Percentiles rank a stretch among this genome's conserved stretches.
Conservation (phyloP, 1,140 invertebrate genomes). For the Battus philenor region DNA sequence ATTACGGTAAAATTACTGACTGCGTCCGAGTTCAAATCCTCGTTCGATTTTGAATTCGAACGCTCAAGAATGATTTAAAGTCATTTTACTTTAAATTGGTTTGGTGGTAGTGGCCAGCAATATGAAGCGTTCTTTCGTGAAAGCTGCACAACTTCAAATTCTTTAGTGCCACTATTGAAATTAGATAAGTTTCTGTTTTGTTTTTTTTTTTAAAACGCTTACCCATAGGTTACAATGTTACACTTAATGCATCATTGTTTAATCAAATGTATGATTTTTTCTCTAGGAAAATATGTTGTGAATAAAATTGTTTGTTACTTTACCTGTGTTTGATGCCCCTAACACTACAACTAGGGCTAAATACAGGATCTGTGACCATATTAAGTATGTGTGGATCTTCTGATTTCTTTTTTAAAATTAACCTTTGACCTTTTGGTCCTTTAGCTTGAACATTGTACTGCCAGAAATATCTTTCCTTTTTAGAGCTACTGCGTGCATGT, state of each 20-base stretch:
- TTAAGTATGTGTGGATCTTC: slow-evolving; percentile 96
- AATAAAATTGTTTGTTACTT: background rate
- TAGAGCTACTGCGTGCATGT: slow-evolving; percentile 68
- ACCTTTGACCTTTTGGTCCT: slow-evolving; percentile 94
- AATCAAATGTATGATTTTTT: too few species aligned
- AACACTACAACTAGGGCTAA: slow-evolving; percentile 91
- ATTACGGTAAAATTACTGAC: too few species aligned
- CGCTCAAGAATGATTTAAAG: too few species aligned
- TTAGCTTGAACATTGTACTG: slow-evolving; percentile 99
- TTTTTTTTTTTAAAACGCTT: slow-evolving; percentile 1
- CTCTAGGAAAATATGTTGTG: slow-evolving; percentile 1
- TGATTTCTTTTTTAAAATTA: slow-evolving; percentile 87
- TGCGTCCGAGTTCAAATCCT: too few species aligned
- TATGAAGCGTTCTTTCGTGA: too few species aligned
- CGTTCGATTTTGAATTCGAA: too few species aligned
- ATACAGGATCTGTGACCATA: slow-evolving; percentile 93
- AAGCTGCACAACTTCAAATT: too few species aligned
- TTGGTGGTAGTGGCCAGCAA: too few species aligned
- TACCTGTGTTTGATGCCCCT: slow-evolving; percentile 93
- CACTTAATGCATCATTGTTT: too few species aligned
- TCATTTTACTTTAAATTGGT: too few species aligned
- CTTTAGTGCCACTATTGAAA: too few species aligned
- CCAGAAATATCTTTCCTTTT: slow-evolving; percentile 96
- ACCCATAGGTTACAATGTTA: too few species aligned
- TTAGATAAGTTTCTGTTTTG: background rate